Evolutionary conservation across 2,888 invertebrate species (phyloP).

Genomic region (Ligdia adustata): DNA sequence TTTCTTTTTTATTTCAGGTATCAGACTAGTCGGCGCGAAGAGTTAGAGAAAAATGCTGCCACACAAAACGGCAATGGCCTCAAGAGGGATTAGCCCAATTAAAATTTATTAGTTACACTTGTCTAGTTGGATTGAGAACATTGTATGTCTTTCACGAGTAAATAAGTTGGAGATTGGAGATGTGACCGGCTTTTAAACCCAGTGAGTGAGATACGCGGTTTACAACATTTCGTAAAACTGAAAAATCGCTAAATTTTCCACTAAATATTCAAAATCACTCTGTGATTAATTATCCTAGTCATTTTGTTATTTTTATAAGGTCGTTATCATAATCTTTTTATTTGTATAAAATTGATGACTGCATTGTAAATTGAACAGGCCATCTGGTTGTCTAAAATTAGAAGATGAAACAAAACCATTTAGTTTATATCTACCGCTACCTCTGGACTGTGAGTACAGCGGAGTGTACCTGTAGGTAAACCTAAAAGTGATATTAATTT

Average conservation of each 20-base stretch:
- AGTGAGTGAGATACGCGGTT: slow-evolving; percentile 29
- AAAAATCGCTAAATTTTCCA: slow-evolving; percentile 10
- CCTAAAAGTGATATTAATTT: slow-evolving; percentile 82
- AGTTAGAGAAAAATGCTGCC: slow-evolving; percentile 66
- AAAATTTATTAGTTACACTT: slow-evolving; percentile 13
- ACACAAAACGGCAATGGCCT: slow-evolving; percentile 85
- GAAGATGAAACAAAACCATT: slow-evolving; percentile 41
- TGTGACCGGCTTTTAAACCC: slow-evolving; percentile 28
- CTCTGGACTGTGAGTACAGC: slow-evolving; percentile 38
- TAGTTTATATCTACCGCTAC: slow-evolving; percentile 39
- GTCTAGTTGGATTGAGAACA: slow-evolving; percentile 30
- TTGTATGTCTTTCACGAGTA: slow-evolving; percentile 21
- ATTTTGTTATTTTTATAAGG: slow-evolving; percentile 23
- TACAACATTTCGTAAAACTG: slow-evolving; percentile 8
- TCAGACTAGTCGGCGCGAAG: slow-evolving; percentile 83
- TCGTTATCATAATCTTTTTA: slow-evolving; percentile 8
- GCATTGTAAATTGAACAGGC: slow-evolving; percentile 37
- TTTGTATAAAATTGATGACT: slow-evolving; percentile 29
- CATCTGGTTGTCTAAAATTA: slow-evolving; percentile 46
- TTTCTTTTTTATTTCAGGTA: slow-evolving; percentile 59
- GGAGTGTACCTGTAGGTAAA: slow-evolving; percentile 50
- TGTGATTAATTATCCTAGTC: slow-evolving; percentile 37
- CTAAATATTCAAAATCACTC: slow-evolving; percentile 21
- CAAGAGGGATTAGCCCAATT: slow-evolving; percentile 80
- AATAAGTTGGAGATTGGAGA: slow-evolving; percentile 6